These are phyloP conservation scores for Troglohyphantes excavatus DNA, from an alignment of 2,888 invertebrate species.

Conservation along the genomic window DNA sequence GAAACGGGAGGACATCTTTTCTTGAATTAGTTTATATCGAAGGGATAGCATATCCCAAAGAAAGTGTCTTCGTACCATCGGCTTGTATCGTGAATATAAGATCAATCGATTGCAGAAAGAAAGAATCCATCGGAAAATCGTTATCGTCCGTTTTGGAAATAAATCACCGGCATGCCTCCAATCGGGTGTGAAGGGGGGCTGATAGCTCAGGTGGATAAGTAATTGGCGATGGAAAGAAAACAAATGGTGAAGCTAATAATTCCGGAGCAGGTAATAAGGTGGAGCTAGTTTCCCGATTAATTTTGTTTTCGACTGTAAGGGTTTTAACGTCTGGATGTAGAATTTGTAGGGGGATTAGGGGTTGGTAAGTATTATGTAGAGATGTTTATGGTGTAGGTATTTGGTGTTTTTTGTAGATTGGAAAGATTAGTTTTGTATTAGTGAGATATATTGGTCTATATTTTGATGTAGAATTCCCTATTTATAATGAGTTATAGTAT, in stretches of 20 bases:
- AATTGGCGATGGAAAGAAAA: constrained; percentile 39
- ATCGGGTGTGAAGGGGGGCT: constrained; percentile 4
- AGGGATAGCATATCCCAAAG: constrained; percentile 19
- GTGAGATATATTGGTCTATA: no score
- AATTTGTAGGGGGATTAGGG: background rate
- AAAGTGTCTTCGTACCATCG: constrained; percentile 46
- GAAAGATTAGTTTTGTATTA: no score
- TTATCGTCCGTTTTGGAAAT: constrained; percentile 67
- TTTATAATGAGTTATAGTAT: no score
- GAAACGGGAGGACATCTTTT: constrained; percentile 22
- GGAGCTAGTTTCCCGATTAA: background rate
- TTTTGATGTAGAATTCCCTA: no score
- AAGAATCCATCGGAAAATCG: constrained; percentile 76
- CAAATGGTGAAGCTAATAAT: constrained; percentile 40
- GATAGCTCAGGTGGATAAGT: constrained; percentile 16
- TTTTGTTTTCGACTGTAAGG: background rate
- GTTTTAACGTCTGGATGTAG: background rate
- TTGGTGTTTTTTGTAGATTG: background rate
- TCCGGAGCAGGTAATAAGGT: constrained; percentile 13
- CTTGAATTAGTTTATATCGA: constrained; percentile 45
- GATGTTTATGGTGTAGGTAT: background rate
- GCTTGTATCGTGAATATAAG: constrained; percentile 58
- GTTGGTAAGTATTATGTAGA: background rate
- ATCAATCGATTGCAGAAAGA: constrained; percentile 58
- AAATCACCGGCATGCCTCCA: constrained; percentile 58